Conservation (phyloP, 1,140 invertebrate species). For the Hylyphantes graminicola region DNA sequence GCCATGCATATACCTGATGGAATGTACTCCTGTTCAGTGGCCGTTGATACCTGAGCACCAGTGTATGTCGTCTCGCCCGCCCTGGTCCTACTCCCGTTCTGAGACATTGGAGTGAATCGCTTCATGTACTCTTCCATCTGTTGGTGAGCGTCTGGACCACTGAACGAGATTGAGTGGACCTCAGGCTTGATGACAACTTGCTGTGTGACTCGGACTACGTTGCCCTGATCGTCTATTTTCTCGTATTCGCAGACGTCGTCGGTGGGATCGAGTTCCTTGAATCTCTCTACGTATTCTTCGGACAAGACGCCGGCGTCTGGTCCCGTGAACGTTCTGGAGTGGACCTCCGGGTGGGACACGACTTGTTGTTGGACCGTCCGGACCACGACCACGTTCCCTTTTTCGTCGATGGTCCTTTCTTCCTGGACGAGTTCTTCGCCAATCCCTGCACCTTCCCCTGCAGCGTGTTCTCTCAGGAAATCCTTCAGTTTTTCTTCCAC, state of each 20-base stretch:
- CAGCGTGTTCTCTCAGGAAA: slow-evolving; percentile 46
- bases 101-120: slow-evolving; percentile 63
- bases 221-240: slow-evolving; percentile 52
- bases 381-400: slow-evolving; percentile 53
- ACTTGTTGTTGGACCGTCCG: slow-evolving; percentile 49
- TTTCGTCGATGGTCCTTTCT: slow-evolving; percentile 59
- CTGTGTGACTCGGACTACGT: slow-evolving; percentile 45
- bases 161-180: slow-evolving; percentile 72
- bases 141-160: slow-evolving; percentile 70
- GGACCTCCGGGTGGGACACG: slow-evolving; percentile 46
- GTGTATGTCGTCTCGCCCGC: not conserved
- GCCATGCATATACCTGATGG: slow-evolving; percentile 50
- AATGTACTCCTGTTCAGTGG: not conserved
- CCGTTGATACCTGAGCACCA: not conserved
- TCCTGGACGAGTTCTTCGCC: slow-evolving; percentile 56
- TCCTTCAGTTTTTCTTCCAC: slow-evolving; percentile 61
- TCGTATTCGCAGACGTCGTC: slow-evolving; percentile 39
- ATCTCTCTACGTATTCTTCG: slow-evolving; percentile 43
- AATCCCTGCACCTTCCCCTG: slow-evolving; percentile 28
- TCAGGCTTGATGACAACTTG: slow-evolving; percentile 70
- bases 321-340: slow-evolving; percentile 49
- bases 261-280: slow-evolving; percentile 31
- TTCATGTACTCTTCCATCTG: slow-evolving; percentile 70
- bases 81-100: not conserved
- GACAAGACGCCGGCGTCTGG: slow-evolving; percentile 49